These are phyloP conservation scores for Phylloscopus trochiloides DNA, from an alignment of 2,113 vertebrate species.

Conservation along the genomic window DNA sequence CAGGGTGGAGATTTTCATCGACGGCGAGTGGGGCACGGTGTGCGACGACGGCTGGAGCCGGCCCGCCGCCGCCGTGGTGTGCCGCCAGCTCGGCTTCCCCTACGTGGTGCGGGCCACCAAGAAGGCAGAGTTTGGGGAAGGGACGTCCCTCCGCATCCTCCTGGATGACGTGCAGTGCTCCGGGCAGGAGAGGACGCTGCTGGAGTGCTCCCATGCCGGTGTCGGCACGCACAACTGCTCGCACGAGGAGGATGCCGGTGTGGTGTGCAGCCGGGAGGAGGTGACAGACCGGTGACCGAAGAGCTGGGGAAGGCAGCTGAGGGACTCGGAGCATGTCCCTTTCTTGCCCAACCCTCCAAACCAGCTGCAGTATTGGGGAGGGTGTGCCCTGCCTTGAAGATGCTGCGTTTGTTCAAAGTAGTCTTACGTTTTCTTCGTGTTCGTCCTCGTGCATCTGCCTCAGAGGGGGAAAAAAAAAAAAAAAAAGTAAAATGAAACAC, in stretches of 20 bases:
- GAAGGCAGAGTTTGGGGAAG: conserved; percentile 86
- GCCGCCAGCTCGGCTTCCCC: conserved; percentile 87
- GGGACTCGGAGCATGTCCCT: background rate
- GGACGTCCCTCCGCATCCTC: conserved; percentile 78
- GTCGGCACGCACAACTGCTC: conserved; percentile 84
- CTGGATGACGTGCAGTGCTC: conserved; percentile 88
- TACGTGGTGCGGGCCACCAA: conserved; percentile 78
- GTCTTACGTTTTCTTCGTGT: background rate
- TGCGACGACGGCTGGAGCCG: conserved; percentile 88
- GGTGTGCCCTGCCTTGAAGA: background rate
- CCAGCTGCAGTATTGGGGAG: background rate
- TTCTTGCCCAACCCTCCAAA: background rate
- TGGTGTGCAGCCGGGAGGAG: conserved; percentile 78
- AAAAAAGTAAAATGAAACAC: background rate
- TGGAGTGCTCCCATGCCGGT: conserved; percentile 81
- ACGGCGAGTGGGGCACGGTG: conserved; percentile 86
- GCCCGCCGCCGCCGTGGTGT: conserved; percentile 81
- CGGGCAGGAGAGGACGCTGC: conserved; percentile 80
- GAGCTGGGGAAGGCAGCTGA: background rate
- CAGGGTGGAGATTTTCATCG: conserved; percentile 83
- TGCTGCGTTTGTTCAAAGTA: background rate
- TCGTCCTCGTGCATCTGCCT: background rate
- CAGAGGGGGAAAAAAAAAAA: background rate
- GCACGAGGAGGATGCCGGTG: conserved; percentile 91
- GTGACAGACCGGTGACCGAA: background rate